Percentiles rank a stretch among this genome's conserved stretches.
Conservation (phyloP, 2,113 vertebrate genomes). For the Eublepharis macularius region DNA sequence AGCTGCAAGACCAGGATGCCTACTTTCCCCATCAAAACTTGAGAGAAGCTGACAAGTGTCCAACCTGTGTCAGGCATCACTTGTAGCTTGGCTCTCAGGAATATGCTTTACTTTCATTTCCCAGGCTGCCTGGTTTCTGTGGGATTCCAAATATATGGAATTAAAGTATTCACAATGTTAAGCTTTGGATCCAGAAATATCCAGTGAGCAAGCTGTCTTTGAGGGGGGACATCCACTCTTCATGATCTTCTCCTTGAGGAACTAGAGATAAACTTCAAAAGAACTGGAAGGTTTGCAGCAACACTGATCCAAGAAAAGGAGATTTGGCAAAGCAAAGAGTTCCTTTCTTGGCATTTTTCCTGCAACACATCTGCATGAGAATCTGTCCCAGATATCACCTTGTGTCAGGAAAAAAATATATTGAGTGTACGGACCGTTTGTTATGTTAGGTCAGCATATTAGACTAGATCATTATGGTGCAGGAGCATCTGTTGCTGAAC, state of each 20-base stretch:
- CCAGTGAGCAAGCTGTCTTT: background rate
- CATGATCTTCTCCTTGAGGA: background rate
- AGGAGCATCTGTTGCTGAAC: background rate
- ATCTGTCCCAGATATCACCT: background rate
- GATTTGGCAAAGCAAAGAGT: background rate
- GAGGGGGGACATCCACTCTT: background rate
- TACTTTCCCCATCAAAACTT: too few species aligned
- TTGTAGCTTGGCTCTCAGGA: too few species aligned
- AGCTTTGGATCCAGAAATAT: too few species aligned
- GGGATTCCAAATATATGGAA: too few species aligned
- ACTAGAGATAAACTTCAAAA: background rate
- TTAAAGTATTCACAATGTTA: too few species aligned
- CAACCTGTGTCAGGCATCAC: too few species aligned
- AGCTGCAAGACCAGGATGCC: too few species aligned
- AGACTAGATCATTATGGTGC: background rate
- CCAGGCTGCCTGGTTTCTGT: too few species aligned
- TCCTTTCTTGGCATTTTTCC: background rate
- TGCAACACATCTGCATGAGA: background rate
- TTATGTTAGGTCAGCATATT: background rate
- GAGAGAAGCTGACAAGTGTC: too few species aligned
- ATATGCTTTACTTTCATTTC: too few species aligned
- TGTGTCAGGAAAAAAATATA: background rate
- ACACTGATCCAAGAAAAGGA: background rate
- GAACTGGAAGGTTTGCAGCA: background rate
- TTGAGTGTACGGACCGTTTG: background rate